Conservation (phyloP, 2,888 invertebrate species). For the Linnaemya vulpina region DNA sequence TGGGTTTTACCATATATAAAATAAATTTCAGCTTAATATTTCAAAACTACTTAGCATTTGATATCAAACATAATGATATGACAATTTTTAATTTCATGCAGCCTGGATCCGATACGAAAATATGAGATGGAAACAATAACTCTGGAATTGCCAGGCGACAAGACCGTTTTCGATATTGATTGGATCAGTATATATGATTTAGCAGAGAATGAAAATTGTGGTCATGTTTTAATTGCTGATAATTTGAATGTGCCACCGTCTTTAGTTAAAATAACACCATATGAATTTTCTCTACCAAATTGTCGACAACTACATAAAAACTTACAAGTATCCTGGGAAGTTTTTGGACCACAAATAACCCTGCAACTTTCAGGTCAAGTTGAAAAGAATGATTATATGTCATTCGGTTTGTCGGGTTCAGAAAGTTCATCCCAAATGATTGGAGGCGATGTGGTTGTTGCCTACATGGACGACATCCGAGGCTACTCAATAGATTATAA, state of each 20-base stretch:
- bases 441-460: constrained; percentile 92
- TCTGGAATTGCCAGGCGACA: constrained; percentile 91
- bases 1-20: no score
- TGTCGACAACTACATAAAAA: constrained; percentile 93
- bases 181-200: constrained; percentile 93
- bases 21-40: no score
- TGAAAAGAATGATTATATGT: constrained; percentile 91
- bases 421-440: constrained; percentile 89
- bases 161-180: constrained; percentile 91
- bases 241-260: constrained; percentile 94
- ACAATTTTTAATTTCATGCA: constrained; percentile 78
- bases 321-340: constrained; percentile 93
- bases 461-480: constrained; percentile 88
- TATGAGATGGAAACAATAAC: constrained; percentile 90
- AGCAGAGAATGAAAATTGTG: constrained; percentile 87
- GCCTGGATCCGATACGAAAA: constrained; percentile 89
- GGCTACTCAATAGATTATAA: constrained; percentile 93
- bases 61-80: no score
- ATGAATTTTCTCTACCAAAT: constrained; percentile 89
- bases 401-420: constrained; percentile 94
- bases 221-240: constrained; percentile 90
- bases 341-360: constrained; percentile 94
- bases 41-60: no score
- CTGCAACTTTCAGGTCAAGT: constrained; percentile 91
- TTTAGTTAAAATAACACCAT: constrained; percentile 86